Conservation (phyloP, 2,113 vertebrate genomes). For the Gymnogyps californianus region DNA sequence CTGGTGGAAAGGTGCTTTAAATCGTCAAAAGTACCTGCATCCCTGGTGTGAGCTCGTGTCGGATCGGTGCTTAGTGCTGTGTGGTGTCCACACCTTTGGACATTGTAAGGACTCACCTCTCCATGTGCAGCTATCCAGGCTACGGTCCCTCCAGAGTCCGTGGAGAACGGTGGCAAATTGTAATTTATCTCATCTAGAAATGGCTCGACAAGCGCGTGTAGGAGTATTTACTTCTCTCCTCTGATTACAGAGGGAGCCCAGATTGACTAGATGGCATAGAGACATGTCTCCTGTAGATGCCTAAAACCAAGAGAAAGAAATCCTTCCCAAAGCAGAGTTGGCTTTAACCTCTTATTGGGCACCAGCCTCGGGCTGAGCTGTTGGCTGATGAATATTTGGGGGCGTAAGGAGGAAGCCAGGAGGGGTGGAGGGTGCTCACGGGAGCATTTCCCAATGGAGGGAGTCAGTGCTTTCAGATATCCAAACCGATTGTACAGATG, state of each 20-base stretch:
- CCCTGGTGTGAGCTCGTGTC: background rate
- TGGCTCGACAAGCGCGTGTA: accelerated
- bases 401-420: background rate
- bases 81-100: background rate
- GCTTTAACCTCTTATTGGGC: background rate
- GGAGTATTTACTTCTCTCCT: background rate
- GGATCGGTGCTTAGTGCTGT: background rate
- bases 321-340: background rate
- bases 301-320: background rate
- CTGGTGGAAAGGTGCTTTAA: background rate
- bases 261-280: background rate
- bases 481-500: too few species aligned
- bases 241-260: background rate
- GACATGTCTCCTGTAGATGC: background rate
- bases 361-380: background rate
- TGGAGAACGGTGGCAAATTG: background rate
- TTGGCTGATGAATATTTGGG: background rate
- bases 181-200: background rate
- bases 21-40: background rate
- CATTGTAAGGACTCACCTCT: background rate
- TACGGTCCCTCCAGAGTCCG: background rate
- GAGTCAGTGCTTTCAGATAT: background rate
- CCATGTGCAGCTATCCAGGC: accelerated
- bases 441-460: background rate
- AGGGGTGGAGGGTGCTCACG: background rate